These are phyloP conservation scores for Tiliacea aurago DNA, from an alignment of 2,888 invertebrate species.

Conservation along the genomic window DNA sequence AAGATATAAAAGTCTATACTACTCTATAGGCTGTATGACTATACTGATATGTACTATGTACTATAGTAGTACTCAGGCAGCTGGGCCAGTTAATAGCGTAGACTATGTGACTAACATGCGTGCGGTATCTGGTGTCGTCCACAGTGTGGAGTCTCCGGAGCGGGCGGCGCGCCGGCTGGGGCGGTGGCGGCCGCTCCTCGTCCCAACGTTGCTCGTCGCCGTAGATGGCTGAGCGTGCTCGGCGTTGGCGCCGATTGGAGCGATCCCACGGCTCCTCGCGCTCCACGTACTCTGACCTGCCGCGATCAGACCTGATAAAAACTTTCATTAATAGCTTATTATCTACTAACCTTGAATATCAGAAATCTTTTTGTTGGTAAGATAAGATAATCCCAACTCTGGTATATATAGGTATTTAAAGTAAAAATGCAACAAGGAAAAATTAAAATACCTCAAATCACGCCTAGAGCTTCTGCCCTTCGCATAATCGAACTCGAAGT, in stretches of 20 bases:
- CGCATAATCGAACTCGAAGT: slow-evolving; percentile 83
- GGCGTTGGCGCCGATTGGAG: slow-evolving; percentile 73
- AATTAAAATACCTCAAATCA: slow-evolving; percentile 70
- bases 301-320: slow-evolving; percentile 75
- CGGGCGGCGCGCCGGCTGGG: slow-evolving; percentile 62
- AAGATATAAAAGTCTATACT: neutral
- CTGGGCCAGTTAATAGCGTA: neutral
- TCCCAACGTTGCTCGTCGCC: slow-evolving; percentile 78
- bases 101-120: slow-evolving; percentile 35
- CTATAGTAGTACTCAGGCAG: too few relatives aligned
- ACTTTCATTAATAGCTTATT: neutral
- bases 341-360: neutral
- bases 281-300: slow-evolving; percentile 82
- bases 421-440: neutral
- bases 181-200: slow-evolving; percentile 68
- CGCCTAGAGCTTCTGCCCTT: slow-evolving; percentile 71
- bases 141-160: slow-evolving; percentile 80
- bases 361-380: neutral
- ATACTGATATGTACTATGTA: too few relatives aligned
- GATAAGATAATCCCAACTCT: neutral
- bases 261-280: slow-evolving; percentile 76
- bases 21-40: neutral
- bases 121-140: slow-evolving; percentile 73
- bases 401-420: neutral
- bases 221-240: slow-evolving; percentile 82